Evolutionary conservation across 2,797 vertebrate species (phyloP).

Genomic region (Sciaenops ocellatus): DNA sequence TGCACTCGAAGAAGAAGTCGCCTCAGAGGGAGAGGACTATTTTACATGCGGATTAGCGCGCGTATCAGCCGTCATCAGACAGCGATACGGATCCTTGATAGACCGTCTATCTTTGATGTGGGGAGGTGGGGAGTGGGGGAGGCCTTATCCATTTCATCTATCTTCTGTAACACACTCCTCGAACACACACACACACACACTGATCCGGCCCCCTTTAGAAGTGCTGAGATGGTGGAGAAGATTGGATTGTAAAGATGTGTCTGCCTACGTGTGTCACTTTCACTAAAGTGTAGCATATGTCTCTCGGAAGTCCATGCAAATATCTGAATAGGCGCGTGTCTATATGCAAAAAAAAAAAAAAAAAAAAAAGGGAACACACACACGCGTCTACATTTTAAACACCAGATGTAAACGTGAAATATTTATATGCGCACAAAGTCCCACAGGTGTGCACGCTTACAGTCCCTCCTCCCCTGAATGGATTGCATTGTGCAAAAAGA

Average conservation of each 20-base stretch:
- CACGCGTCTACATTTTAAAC: background rate
- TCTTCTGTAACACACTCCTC: conserved; percentile 74
- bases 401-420: background rate
- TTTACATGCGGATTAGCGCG: conserved; percentile 83
- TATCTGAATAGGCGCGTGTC: conserved; percentile 10
- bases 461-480: conserved; percentile 21
- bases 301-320: conserved; percentile 60
- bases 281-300: conserved; percentile 33
- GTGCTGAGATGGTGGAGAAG: conserved; percentile 50
- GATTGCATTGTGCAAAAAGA: conserved; percentile 44
- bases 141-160: conserved; percentile 80
- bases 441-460: conserved; percentile 16
- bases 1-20: conserved; percentile 66
- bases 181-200: conserved; percentile 49
- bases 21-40: conserved; percentile 76
- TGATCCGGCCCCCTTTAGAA: conserved; percentile 58
- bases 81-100: conserved; percentile 75
- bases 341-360: no score
- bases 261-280: conserved; percentile 29
- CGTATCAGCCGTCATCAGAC: conserved; percentile 79
- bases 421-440: conserved; percentile 7
- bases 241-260: conserved; percentile 58
- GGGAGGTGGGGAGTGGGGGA: conserved; percentile 42
- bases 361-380: background rate
- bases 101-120: conserved; percentile 76